phyloP scores from a whole-genome alignment of 2,113 vertebrate genomes.

The Syngnathus floridae region DNA sequence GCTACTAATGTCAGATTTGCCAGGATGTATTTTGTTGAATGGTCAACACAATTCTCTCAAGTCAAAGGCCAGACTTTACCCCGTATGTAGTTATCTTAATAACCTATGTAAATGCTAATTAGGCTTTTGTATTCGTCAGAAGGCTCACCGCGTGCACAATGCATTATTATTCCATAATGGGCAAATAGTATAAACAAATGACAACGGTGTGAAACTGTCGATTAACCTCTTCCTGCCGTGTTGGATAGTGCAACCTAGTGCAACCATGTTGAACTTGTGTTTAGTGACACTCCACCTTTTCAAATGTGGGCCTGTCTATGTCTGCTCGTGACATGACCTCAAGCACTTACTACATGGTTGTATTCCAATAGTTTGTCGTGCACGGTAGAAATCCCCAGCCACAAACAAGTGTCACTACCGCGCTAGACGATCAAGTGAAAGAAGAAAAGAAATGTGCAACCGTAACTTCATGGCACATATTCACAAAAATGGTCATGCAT shows the following conservation, averaged over 20 bases:
- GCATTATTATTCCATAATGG: slow-evolving; percentile 25
- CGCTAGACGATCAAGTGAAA: no score
- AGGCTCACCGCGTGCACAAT: slow-evolving; percentile 33
- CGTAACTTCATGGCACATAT: no score
- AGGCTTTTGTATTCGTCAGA: slow-evolving; percentile 52
- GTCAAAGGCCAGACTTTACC: slow-evolving; percentile 23
- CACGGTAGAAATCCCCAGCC: background rate
- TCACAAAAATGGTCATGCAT: no score
- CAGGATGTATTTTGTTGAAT: slow-evolving; percentile 13
- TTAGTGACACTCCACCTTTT: slow-evolving; percentile 53
- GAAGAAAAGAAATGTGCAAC: no score
- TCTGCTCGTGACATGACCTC: slow-evolving; percentile 55
- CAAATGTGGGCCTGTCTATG: slow-evolving; percentile 9
- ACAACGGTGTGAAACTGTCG: slow-evolving; percentile 42
- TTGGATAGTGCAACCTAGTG: slow-evolving; percentile 24
- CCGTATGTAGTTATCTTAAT: slow-evolving; percentile 34
- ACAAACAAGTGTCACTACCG: no score
- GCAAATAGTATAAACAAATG: slow-evolving; percentile 29
- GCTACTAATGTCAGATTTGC: slow-evolving; percentile 19
- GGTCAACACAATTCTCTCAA: slow-evolving; percentile 24
- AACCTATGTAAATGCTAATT: slow-evolving; percentile 64
- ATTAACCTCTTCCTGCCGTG: slow-evolving; percentile 53
- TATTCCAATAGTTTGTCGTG: no score
- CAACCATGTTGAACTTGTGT: slow-evolving; percentile 39
- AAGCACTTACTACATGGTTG: no score